These are phyloP conservation scores for Himalopsyche phryganea DNA, from an alignment of 1,140 invertebrate genomes.

Conservation along the genomic window DNA sequence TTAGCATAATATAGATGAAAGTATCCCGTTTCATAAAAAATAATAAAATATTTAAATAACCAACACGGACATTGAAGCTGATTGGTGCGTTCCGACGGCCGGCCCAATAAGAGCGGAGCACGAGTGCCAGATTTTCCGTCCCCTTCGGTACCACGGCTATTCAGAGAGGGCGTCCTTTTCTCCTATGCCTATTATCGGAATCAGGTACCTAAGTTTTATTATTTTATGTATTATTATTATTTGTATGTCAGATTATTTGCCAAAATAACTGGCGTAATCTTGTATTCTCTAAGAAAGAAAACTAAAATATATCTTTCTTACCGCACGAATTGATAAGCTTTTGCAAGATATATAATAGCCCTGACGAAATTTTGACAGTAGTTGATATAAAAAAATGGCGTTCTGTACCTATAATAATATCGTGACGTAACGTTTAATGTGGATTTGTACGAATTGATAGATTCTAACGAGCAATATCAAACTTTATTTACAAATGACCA, in stretches of 20 bases:
- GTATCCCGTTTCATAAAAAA: conserved; percentile 13
- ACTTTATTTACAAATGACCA: no score
- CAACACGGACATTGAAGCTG: conserved; percentile 18
- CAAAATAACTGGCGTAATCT: no score
- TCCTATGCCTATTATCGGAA: conserved; percentile 30
- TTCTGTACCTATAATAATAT: no score
- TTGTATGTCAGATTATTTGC: not conserved
- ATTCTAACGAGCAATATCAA: no score
- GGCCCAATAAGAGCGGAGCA: conserved; percentile 17
- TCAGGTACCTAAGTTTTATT: conserved; percentile 17
- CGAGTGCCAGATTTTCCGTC: conserved; percentile 21
- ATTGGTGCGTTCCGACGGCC: conserved; percentile 26
- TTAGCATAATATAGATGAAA: conserved; percentile 2
- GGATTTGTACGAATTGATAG: no score
- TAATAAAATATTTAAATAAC: conserved; percentile 23
- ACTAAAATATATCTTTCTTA: no score
- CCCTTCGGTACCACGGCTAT: conserved; percentile 9
- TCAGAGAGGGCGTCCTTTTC: conserved; percentile 26
- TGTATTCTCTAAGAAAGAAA: no score
- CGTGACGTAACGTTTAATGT: not conserved
- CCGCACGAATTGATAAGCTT: no score
- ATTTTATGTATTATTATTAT: not conserved
- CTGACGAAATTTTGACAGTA: no score
- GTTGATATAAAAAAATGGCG: no score
- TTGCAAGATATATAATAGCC: no score